Evolutionary conservation across 2,113 vertebrate species (phyloP).

Genomic region (Psophia crepitans): DNA sequence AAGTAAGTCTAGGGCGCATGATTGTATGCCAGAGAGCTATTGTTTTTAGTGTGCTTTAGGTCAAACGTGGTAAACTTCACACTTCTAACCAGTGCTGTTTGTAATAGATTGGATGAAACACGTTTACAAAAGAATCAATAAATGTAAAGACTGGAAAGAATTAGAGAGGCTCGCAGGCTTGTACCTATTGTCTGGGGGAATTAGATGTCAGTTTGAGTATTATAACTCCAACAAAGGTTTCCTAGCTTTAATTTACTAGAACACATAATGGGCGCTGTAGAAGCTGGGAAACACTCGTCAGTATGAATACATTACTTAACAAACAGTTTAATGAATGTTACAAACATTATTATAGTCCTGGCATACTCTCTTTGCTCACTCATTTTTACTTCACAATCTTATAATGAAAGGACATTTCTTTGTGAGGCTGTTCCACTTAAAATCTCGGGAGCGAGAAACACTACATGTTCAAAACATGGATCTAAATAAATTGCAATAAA

Average conservation of each 20-base stretch:
- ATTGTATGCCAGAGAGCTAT: not conserved
- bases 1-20: not conserved
- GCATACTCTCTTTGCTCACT: slow-evolving; percentile 7
- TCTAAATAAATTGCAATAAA: not conserved
- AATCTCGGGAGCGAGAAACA: not conserved
- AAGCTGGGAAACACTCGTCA: slow-evolving; percentile 64
- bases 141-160: slow-evolving; percentile 83
- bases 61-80: slow-evolving; percentile 75
- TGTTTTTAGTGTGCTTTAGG: slow-evolving; percentile 65
- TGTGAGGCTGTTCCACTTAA: not conserved
- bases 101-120: slow-evolving; percentile 78
- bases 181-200: slow-evolving; percentile 83
- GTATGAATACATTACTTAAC: slow-evolving; percentile 74
- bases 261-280: slow-evolving; percentile 72
- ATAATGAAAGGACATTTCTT: not conserved
- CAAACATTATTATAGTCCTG: slow-evolving; percentile 49
- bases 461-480: not conserved
- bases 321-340: slow-evolving; percentile 73
- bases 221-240: slow-evolving; percentile 80
- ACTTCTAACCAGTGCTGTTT: slow-evolving; percentile 74
- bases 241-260: slow-evolving; percentile 79
- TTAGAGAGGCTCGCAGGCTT: slow-evolving; percentile 71
- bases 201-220: slow-evolving; percentile 80
- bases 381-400: slow-evolving; percentile 24
- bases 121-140: slow-evolving; percentile 82